Evolutionary conservation across 2,888 invertebrate genomes (phyloP), one percentile per base, ranked within the genome.

Genomic region (Orthosia gothica): DNA sequence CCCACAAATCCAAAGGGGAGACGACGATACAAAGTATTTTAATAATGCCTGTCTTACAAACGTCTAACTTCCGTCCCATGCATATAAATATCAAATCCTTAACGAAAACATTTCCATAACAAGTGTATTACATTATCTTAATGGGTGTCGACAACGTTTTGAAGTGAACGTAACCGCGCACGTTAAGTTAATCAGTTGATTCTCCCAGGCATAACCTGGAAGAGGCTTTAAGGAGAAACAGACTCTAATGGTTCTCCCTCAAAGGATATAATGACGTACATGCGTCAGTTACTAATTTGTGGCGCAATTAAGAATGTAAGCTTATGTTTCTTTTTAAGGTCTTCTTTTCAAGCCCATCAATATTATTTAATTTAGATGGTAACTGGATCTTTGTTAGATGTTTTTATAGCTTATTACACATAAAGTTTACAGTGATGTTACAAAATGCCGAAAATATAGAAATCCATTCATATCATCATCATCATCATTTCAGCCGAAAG

Each of bases 121-220:
- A 73, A 76, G 67, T 79, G 67, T 62, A 70, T 61, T 32, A 73
- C 76, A 76, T 71, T 70, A 79, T 85, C 62, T 77, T 61, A 76
- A 85, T 82, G 71, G 65, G 32, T 70, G 71, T 74, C 49, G 45
- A 75, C 79, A 49, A 69, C 82, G n/a, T 74, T 73, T 32, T 66
- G 61, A 75, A 79, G 69, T n/a, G 74, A 79, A 82, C 74, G 62
- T 62, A 63, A 85, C 75, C 67, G 45, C 49, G 12, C 54, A 64
- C 70, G 66, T 79, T 62, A 74, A 76, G 76, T 79, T 77, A 75
- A 59, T 73, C 70, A 71, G 75, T 73, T 61, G 20, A 74, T 80
- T 62, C 57, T 63, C 20, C 55, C 55, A 67, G 54, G 74, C 49
- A 63, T 74, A 74, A 79, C 58, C 12, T 23, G 26, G 63, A 71